Evolutionary conservation across 2,888 invertebrate species (phyloP).

Genomic region (Drosophila demipolita): DNA sequence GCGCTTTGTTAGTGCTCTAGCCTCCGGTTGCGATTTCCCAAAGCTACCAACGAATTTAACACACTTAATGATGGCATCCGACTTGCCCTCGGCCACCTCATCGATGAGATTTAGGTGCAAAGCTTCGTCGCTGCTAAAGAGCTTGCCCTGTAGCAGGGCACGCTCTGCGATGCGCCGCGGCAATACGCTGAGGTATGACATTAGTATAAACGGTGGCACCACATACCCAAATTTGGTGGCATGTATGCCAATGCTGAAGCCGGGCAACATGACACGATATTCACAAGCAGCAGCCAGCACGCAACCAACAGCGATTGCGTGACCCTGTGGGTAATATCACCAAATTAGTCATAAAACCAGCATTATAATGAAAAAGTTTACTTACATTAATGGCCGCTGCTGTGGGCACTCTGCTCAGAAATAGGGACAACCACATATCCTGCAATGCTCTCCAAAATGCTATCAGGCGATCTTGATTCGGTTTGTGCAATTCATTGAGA

Average conservation of each 20-base stretch:
- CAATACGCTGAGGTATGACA: conserved; percentile 87
- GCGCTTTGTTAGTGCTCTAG: conserved; percentile 87
- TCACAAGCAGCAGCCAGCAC: conserved; percentile 92
- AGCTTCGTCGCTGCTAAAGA: conserved; percentile 92
- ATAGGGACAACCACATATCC: conserved; percentile 92
- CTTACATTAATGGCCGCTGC: conserved; percentile 94
- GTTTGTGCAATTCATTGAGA: conserved; percentile 94
- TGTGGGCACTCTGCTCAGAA: conserved; percentile 89
- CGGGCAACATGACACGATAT: conserved; percentile 93
- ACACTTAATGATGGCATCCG: conserved; percentile 89
- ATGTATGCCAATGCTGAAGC: conserved; percentile 93
- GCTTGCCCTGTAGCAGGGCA: conserved; percentile 90
- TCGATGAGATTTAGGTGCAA: conserved; percentile 91
- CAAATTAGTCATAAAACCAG: not conserved
- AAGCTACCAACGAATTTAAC: conserved; percentile 88
- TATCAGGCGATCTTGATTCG: conserved; percentile 88
- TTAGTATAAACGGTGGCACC: conserved; percentile 91
- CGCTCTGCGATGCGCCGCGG: conserved; percentile 89
- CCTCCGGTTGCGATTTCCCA: conserved; percentile 88
- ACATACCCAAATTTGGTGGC: conserved; percentile 93
- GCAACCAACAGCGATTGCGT: conserved; percentile 94
- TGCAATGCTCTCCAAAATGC: conserved; percentile 92
- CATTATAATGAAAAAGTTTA: not conserved
- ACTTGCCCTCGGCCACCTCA: conserved; percentile 89
- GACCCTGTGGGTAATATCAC: conserved; percentile 87